A percentile compares a stretch with the other conserved stretches of the same genome.
Evolutionary conservation across 1,140 invertebrate species (phyloP).

Genomic region (Palaemon carinicauda): DNA sequence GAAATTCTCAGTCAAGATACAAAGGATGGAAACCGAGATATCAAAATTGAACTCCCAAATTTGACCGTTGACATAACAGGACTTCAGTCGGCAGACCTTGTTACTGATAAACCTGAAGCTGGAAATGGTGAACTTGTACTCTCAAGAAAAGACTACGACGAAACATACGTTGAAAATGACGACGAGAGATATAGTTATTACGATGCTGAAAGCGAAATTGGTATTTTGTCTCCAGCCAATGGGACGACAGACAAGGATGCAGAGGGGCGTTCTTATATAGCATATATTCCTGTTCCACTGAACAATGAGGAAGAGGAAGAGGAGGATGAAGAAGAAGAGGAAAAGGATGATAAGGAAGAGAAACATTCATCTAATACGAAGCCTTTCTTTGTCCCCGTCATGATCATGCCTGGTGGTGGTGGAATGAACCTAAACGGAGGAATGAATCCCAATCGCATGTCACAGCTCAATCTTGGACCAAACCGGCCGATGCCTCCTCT

Average conservation of each 20-base stretch:
- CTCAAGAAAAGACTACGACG: no score
- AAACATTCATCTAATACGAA: not conserved
- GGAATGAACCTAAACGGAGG: no score
- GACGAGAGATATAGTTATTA: no score
- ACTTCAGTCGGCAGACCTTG: no score
- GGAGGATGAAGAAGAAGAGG: conserved; percentile 17
- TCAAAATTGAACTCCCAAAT: not conserved
- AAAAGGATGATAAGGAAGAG: not conserved
- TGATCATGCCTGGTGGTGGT: conserved; percentile 22
- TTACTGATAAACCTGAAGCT: no score
- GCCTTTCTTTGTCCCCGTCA: conserved; percentile 16
- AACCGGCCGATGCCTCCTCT: not conserved
- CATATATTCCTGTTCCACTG: conserved; percentile 21
- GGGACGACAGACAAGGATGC: not conserved
- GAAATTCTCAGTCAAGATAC: not conserved
- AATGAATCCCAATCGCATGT: not conserved
- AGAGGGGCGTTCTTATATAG: conserved; percentile 27
- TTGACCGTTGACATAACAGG: no score
- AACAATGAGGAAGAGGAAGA: conserved; percentile 35
- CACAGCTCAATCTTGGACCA: not conserved
- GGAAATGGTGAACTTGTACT: no score
- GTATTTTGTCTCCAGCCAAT: no score
- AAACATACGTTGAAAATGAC: no score
- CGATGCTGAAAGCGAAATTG: no score
- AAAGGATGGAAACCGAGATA: not conserved